phyloP scores from a whole-genome alignment of 2,888 invertebrate species.

The Tipula helvola region DNA sequence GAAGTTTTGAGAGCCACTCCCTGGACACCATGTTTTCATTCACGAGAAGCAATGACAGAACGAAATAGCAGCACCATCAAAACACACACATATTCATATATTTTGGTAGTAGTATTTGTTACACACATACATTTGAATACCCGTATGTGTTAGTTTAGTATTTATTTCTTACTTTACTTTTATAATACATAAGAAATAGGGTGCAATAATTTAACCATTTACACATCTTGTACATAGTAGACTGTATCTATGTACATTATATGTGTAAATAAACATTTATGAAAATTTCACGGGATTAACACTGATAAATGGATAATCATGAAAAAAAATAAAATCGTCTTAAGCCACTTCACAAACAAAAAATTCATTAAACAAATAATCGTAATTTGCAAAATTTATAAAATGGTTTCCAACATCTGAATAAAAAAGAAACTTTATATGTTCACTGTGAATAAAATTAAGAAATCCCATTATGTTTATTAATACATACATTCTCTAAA shows the following conservation, averaged over 20 bases:
- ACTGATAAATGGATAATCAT: neutral
- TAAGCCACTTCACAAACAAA: neutral
- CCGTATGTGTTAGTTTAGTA: neutral
- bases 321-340: no score
- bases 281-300: neutral
- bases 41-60: constrained; percentile 9
- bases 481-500: neutral
- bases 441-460: neutral
- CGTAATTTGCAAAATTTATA: neutral
- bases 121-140: neutral
- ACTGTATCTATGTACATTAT: neutral
- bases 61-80: neutral
- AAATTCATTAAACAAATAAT: neutral
- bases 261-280: neutral
- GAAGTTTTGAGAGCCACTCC: constrained; percentile 8
- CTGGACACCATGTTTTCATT: constrained; percentile 11
- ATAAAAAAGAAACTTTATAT: neutral
- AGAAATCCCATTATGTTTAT: neutral
- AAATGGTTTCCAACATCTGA: neutral
- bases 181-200: neutral
- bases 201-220: neutral
- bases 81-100: neutral
- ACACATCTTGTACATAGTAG: neutral
- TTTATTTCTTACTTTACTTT: neutral
- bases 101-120: neutral